Base-by-base conservation (phyloP, 2,113 vertebrate species). In the Pelodiscus sinensis region DNA sequence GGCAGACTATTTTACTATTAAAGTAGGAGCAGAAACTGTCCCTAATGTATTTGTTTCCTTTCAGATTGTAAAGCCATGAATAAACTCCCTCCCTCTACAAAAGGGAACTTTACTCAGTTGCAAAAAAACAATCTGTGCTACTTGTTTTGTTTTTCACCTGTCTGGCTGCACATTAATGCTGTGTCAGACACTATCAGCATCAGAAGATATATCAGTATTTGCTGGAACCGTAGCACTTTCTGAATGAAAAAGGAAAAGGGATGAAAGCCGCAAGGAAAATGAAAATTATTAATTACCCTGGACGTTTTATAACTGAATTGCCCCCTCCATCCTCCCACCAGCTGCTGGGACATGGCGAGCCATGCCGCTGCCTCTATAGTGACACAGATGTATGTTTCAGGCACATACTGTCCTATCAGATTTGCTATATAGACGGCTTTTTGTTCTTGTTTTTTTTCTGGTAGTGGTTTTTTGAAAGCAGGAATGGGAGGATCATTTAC, bases 71-170 rank as follows among this genome's bases (percentile, higher is more conserved):
- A 84, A 51, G 56, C 78, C 31, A 6, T 55, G 92, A 89, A 94
- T 85, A 95, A 94, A 95, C 92, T 57, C 29, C 52, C 84, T 78
- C 77, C 86, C 65, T 88, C 89, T 85, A 68, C 54, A 51, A 1
- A 90, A 92, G 95, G 90, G 65, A 96, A 91, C 86, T 93, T 87
- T 95, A 95, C 93, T 93, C 93, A 96, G 89, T 93, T 94, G 89
- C 89, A 92, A 93, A 68, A 68, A 19, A 68, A 18, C 93, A 91
- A 97, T 96, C 93, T 95, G 85, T 91, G 94, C 56, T 91, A 38
- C 94, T 95, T 93, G 93, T 92, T 81, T 90, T 97, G 91, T 85
- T 96, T 95, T 96, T 94, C 91, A 90, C 93, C 84, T 95, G 81
- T 50, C 12, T 96, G 90, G 92, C 92, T 95, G 85, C 92, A 91